These are phyloP conservation scores for Tichodroma muraria DNA, from an alignment of 2,113 vertebrate genomes.

Conservation along the genomic window DNA sequence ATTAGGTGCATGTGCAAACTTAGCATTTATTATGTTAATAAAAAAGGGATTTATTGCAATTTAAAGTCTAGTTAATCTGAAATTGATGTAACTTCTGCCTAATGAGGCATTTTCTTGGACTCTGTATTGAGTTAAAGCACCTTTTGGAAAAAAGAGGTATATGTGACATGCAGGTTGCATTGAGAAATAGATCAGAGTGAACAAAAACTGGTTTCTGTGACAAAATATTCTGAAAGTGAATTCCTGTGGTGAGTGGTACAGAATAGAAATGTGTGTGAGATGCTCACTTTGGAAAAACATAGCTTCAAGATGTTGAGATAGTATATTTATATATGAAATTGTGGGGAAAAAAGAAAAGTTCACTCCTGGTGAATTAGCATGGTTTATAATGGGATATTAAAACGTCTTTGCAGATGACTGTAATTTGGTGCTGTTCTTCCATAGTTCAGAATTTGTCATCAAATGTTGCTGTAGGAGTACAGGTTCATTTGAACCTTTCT, in stretches of 20 bases:
- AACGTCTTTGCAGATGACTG: background rate
- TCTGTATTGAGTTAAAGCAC: background rate
- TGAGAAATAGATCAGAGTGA: background rate
- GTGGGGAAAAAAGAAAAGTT: background rate
- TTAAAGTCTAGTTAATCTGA: background rate
- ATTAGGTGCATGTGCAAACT: background rate
- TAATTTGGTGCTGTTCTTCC: background rate
- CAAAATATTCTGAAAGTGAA: background rate
- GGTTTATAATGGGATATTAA: background rate
- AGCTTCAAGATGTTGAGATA: background rate
- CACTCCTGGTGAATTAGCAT: background rate
- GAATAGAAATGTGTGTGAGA: background rate
- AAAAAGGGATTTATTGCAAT: background rate
- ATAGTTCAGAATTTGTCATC: background rate
- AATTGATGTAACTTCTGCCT: background rate
- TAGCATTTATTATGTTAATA: background rate
- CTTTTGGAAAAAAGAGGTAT: background rate
- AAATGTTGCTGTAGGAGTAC: background rate
- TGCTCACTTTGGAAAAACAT: background rate
- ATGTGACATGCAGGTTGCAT: background rate
- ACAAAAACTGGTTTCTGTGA: background rate
- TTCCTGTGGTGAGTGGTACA: background rate
- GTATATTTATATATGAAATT: background rate
- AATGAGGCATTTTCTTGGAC: background rate
- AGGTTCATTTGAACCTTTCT: background rate